Conservation (phyloP, 2,888 invertebrate genomes). For the Matsumyia berberina region DNA sequence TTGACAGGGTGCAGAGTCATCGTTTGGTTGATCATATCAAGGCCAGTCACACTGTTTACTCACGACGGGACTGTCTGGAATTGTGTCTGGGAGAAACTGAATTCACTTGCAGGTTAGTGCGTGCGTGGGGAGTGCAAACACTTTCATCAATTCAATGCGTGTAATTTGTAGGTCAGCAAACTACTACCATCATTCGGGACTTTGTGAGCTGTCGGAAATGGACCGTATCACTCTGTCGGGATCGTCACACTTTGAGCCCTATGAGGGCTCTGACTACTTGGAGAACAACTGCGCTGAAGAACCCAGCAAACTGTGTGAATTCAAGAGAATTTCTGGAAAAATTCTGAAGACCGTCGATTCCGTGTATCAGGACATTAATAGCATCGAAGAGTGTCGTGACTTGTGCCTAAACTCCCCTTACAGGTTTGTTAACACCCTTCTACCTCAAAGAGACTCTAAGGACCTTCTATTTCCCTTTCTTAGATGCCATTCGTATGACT, state of each 20-base stretch:
- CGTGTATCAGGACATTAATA: slow-evolving; percentile 94
- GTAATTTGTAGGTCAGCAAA: slow-evolving; percentile 90
- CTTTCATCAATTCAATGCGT: slow-evolving; percentile 10
- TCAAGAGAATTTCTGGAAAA: slow-evolving; percentile 94
- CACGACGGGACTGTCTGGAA: slow-evolving; percentile 95
- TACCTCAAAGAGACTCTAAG: background rate
- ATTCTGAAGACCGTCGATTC: slow-evolving; percentile 97
- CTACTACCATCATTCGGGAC: slow-evolving; percentile 94
- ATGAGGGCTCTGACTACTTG: slow-evolving; percentile 91
- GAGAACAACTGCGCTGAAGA: slow-evolving; percentile 97
- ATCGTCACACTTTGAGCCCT: slow-evolving; percentile 90
- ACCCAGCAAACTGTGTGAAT: slow-evolving; percentile 97
- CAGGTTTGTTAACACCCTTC: slow-evolving; percentile 83
- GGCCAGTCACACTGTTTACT: slow-evolving; percentile 90
- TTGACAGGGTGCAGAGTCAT: slow-evolving; percentile 96
- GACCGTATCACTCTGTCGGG: slow-evolving; percentile 95
- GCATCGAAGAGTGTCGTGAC: slow-evolving; percentile 94
- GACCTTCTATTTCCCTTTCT: background rate
- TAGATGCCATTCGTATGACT: slow-evolving; percentile 96
- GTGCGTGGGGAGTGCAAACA: slow-evolving; percentile 43
- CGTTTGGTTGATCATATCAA: slow-evolving; percentile 91
- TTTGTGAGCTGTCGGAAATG: slow-evolving; percentile 96
- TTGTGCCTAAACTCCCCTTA: slow-evolving; percentile 95
- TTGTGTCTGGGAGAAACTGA: slow-evolving; percentile 95
- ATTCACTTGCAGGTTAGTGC: slow-evolving; percentile 96